Evolutionary conservation across 2,888 invertebrate species (phyloP).

Genomic region (Eupsilia transversa): DNA sequence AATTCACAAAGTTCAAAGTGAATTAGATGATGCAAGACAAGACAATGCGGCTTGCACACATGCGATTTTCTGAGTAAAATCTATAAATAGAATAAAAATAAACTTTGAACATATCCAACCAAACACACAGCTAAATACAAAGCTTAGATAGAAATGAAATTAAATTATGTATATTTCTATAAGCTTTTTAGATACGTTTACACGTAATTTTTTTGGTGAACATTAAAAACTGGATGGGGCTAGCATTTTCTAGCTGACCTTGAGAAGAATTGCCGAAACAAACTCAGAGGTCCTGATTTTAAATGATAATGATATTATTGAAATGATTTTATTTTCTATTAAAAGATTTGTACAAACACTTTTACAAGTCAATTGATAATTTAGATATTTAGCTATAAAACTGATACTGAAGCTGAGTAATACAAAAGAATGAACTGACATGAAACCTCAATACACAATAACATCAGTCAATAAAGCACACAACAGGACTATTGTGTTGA

Average conservation of each 20-base stretch:
- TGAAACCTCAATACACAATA: constrained; percentile 12
- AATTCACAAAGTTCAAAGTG: background rate
- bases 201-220: background rate
- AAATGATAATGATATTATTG: no score
- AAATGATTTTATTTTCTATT: no score
- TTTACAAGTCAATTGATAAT: no score
- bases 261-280: background rate
- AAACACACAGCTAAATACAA: no score
- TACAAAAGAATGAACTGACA: background rate
- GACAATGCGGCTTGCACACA: background rate
- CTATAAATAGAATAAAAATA: background rate
- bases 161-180: background rate
- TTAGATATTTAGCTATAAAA: background rate
- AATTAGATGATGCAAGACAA: background rate
- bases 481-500: background rate
- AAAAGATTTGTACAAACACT: no score
- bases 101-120: no score
- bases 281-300: background rate
- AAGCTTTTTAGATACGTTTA: background rate
- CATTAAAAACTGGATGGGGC: background rate
- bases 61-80: background rate
- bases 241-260: background rate
- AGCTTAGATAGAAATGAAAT: background rate
- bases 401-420: background rate
- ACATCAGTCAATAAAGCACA: background rate